Conservation (phyloP, 2,113 vertebrate species). For the Herpailurus yagouaroundi region DNA sequence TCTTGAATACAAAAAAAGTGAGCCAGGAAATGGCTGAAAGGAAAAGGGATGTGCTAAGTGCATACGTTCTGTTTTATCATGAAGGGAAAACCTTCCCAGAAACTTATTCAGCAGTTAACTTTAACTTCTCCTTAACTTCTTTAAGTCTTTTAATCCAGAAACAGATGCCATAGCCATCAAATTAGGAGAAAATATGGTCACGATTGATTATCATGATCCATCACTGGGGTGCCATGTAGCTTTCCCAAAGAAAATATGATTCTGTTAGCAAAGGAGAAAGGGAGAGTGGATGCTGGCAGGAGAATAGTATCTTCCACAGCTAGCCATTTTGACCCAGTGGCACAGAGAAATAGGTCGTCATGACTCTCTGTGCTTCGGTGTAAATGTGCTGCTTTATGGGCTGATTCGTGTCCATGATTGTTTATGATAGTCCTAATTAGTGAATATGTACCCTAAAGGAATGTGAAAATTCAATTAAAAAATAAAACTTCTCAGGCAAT, state of each 20-base stretch:
- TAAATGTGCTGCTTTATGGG: background rate
- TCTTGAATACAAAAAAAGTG: background rate
- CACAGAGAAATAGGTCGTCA: background rate
- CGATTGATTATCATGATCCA: background rate
- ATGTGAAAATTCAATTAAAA: background rate
- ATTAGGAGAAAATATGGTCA: background rate
- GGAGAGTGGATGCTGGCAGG: background rate
- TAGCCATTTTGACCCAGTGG: background rate
- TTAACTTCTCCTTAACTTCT: background rate
- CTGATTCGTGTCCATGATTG: background rate
- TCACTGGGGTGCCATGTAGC: background rate
- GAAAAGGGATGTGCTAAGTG: background rate
- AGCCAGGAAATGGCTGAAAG: background rate
- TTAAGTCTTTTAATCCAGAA: background rate
- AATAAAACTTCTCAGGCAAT: background rate
- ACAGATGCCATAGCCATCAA: background rate
- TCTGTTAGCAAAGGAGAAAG: background rate
- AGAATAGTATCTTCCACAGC: background rate
- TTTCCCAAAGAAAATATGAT: conserved; percentile 17
- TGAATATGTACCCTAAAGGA: background rate
- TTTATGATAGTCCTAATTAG: background rate
- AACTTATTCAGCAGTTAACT: background rate
- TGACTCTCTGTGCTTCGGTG: background rate
- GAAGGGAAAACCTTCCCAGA: background rate
- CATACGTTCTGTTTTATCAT: background rate